Evolutionary conservation across 2,113 vertebrate species (phyloP).

Genomic region (Seriola rivoliana): DNA sequence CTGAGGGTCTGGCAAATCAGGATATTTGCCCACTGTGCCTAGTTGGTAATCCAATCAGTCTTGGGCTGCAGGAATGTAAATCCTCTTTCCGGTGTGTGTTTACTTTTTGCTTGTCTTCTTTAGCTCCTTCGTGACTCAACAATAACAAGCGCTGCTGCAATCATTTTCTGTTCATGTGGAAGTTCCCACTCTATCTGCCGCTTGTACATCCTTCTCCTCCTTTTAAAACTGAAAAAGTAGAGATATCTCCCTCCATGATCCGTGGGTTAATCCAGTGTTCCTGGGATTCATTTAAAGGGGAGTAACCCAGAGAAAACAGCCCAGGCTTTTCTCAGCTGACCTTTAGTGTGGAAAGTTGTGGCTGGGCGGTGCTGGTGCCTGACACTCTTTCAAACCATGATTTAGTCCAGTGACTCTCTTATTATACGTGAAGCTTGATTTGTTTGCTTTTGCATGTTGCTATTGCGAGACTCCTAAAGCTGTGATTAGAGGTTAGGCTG

Average conservation of each 20-base stretch:
- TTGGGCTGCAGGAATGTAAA: neutral
- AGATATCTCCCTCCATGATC: neutral
- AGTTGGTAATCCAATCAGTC: neutral
- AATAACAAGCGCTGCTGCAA: neutral
- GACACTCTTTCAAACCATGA: slow-evolving; percentile 36
- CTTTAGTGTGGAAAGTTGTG: slow-evolving; percentile 50
- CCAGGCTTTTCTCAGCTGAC: slow-evolving; percentile 22
- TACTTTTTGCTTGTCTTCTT: slow-evolving; percentile 1
- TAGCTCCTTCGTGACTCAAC: slow-evolving; percentile 21
- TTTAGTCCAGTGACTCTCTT: slow-evolving; percentile 3
- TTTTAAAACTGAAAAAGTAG: neutral
- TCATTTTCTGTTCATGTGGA: slow-evolving; percentile 4
- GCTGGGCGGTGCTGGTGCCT: slow-evolving; percentile 32
- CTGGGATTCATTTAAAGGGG: slow-evolving; percentile 57
- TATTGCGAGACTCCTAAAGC: slow-evolving; percentile 18
- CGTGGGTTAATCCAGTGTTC: slow-evolving; percentile 9
- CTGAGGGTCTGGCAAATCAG: neutral
- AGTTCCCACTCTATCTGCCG: neutral
- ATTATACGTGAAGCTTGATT: neutral
- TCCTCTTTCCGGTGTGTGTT: slow-evolving; percentile 19
- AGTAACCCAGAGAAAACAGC: slow-evolving; percentile 28
- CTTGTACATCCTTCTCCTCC: neutral
- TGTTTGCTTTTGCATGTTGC: slow-evolving; percentile 8
- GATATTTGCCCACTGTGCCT: neutral
- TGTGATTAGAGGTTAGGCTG: slow-evolving; percentile 52